phyloP scores from a whole-genome alignment of 2,113 vertebrate genomes.

The Camelus bactrianus region DNA sequence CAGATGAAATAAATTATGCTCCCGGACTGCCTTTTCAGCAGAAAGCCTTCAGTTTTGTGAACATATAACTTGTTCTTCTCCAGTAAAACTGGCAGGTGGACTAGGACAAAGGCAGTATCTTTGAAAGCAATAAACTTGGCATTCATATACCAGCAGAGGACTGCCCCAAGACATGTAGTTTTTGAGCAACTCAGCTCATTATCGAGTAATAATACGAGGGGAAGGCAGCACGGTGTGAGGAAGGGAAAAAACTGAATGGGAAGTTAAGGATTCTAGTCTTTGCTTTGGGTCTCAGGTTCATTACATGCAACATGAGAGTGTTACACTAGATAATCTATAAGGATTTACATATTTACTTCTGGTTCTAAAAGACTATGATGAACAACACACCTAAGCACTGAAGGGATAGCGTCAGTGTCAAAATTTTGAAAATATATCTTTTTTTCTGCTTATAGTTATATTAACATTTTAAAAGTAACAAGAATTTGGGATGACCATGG shows the following conservation, averaged over 20 bases:
- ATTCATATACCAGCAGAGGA: slow-evolving; percentile 48
- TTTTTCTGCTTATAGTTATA: slow-evolving; percentile 40
- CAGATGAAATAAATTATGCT: slow-evolving; percentile 38
- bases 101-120: slow-evolving; percentile 54
- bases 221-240: slow-evolving; percentile 66
- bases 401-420: slow-evolving; percentile 30
- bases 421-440: slow-evolving; percentile 46
- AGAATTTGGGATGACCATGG: slow-evolving; percentile 34
- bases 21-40: slow-evolving; percentile 58
- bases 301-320: slow-evolving; percentile 48
- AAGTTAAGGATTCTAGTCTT: slow-evolving; percentile 51
- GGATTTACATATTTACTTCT: slow-evolving; percentile 46
- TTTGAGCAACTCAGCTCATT: slow-evolving; percentile 58
- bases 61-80: slow-evolving; percentile 47
- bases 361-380: slow-evolving; percentile 38
- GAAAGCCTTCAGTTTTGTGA: slow-evolving; percentile 58
- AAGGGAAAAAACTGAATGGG: not conserved
- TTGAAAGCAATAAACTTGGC: slow-evolving; percentile 52
- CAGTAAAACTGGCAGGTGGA: slow-evolving; percentile 56
- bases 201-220: slow-evolving; percentile 25
- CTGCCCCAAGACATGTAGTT: slow-evolving; percentile 18
- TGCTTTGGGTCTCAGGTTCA: slow-evolving; percentile 52
- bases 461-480: slow-evolving; percentile 58
- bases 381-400: slow-evolving; percentile 54
- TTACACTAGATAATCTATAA: not conserved